Conservation (phyloP, 2,113 vertebrate species). For the Channa argus region DNA sequence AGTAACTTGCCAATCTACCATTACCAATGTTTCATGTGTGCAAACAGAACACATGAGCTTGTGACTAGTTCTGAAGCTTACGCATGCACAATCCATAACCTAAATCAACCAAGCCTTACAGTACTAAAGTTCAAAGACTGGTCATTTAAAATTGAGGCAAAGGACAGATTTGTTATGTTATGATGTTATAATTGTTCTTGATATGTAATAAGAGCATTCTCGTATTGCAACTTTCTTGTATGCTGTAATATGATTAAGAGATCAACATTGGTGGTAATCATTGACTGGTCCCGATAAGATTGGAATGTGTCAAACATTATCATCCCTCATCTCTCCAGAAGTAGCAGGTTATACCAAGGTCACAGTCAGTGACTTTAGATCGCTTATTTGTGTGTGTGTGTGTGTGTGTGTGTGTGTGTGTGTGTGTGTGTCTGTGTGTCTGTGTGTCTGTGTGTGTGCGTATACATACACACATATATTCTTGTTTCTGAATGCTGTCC, state of each 20-base stretch:
- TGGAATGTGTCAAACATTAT: slow-evolving; percentile 67
- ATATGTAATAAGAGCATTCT: slow-evolving; percentile 39
- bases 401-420: no score
- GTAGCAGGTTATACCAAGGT: no score
- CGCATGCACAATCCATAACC: background rate
- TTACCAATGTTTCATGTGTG: slow-evolving; percentile 4
- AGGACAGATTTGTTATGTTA: slow-evolving; percentile 5
- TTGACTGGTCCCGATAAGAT: slow-evolving; percentile 76
- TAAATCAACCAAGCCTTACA: background rate
- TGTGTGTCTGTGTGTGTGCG: no score
- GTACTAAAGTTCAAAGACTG: background rate
- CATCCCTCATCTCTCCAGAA: background rate
- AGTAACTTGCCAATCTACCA: slow-evolving; percentile 10
- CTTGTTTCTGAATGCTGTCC: no score
- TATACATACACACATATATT: no score
- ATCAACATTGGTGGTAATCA: slow-evolving; percentile 68
- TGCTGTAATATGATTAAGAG: slow-evolving; percentile 39
- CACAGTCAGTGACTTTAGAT: background rate
- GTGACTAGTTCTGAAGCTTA: background rate
- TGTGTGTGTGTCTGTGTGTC: no score
- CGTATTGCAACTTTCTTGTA: slow-evolving; percentile 33
- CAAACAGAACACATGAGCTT: background rate
- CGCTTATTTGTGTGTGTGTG: no score
- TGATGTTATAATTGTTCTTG: background rate
- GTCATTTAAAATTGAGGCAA: slow-evolving; percentile 7